Conservation (phyloP, 2,113 vertebrate genomes). For the Entomyzon cyanotis region DNA sequence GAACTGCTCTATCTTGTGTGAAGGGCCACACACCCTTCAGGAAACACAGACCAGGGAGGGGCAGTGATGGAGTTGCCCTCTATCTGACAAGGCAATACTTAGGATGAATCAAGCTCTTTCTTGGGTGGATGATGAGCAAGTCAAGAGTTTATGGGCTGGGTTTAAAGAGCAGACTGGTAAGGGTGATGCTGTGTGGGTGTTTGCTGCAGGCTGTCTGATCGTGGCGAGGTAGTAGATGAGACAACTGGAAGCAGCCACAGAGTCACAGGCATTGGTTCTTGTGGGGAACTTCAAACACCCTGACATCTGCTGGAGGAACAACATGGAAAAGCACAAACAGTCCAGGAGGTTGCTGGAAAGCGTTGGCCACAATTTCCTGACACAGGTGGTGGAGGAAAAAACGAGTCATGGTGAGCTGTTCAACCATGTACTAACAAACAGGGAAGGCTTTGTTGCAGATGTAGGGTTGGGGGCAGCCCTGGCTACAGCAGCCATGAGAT, state of each 20-base stretch:
- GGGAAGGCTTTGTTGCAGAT: not conserved
- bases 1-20: not conserved
- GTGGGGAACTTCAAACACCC: not conserved
- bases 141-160: not conserved
- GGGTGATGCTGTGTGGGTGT: not conserved
- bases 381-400: not conserved
- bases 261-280: not conserved
- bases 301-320: not conserved
- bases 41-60: not conserved
- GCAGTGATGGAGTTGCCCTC: not conserved
- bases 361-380: not conserved
- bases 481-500: not conserved
- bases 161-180: not conserved
- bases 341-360: not conserved
- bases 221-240: not conserved
- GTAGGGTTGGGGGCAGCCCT: not conserved
- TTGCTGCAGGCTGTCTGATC: not conserved
- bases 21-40: not conserved
- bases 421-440: not conserved
- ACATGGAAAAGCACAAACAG: not conserved
- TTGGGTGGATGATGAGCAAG: not conserved
- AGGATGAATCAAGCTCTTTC: not conserved
- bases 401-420: not conserved
- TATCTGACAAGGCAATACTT: fast-evolving
- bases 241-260: not conserved